Evolutionary conservation across 2,113 vertebrate species (phyloP), one percentile per base, ranked within the genome.

Genomic region (Morone chrysops): DNA sequence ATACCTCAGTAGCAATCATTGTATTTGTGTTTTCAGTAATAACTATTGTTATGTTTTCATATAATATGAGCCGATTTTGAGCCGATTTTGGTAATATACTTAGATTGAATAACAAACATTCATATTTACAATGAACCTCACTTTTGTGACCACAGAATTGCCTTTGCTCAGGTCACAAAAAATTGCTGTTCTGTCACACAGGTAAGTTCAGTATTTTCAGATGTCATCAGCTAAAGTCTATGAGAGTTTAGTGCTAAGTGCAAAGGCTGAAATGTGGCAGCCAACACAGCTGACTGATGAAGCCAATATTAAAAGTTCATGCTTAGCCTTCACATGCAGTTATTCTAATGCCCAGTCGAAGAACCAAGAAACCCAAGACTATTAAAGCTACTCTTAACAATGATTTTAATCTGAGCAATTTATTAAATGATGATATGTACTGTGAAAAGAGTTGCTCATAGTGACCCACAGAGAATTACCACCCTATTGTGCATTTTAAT

Each of bases 91-190:
- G 17, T 25, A 48, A 41, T 18, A 47, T 17, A 38, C 25, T 47
- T 38, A 48, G 20, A 65, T 2, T 62, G 12, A 72, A 47, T 68
- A 47, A 66, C 16, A 76, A 73, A 72, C 20, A 43, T 38, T 60
- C 10, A 53, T 36, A 36, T 70, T 70, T n/a, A 61, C 31, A 22
- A 61, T 70, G 40, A 66, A 51, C 20, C 25, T 54, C 22, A 40
- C 41, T 75, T 75, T 51, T 31, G 40, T 47, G 13, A 48, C 61
- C 43, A 78, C 47, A 71, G 38, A 71, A 61, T 66, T 59, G 11
- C 47, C 14, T 47, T 66, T 11, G 61, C 48, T 56, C 7, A 0
- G 11, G 18, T 69, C 62, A 51, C 62, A 67, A 31, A 54, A 4
- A 74, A 74, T 62, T 60, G 38, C 53, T 40, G 25, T 25, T 16